A percentile compares a stretch with the other conserved stretches of the same genome.
phyloP scores from a whole-genome alignment of 64 coral and sea anemone genomes.

The Montipora foliosa region DNA sequence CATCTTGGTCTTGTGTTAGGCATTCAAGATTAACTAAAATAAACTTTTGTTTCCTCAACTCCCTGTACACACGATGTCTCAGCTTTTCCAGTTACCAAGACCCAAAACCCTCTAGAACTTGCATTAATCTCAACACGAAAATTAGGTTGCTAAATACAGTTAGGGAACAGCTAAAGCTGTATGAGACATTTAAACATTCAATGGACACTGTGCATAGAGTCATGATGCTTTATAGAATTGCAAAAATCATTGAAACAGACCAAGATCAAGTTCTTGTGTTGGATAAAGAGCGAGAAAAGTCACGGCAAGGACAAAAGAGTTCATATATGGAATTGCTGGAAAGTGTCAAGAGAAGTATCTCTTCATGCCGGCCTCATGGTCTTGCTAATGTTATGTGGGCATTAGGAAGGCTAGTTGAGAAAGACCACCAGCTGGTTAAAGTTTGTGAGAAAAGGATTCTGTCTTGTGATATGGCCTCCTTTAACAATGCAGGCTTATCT shows the following conservation, averaged over 20 bases:
- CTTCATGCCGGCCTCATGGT: background rate
- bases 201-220: conserved; percentile 2
- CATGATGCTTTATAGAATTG: conserved; percentile 1
- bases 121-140: background rate
- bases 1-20: background rate
- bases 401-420: background rate
- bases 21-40: background rate
- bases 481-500: background rate
- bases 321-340: conserved; percentile 9
- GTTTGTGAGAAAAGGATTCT: conserved; percentile 3
- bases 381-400: conserved; percentile 28
- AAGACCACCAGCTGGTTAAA: background rate
- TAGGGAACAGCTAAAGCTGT: background rate
- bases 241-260: background rate
- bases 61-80: background rate
- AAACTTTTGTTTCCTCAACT: background rate
- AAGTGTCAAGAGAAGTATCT: background rate
- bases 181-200: background rate
- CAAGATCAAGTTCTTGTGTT: background rate
- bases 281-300: background rate
- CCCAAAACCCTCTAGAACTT: background rate
- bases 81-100: too few species aligned
- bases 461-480: background rate
- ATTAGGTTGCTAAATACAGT: background rate
- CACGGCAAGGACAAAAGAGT: background rate